Percentiles rank a stretch among this genome's conserved stretches.
Evolutionary conservation across 2,113 vertebrate genomes (phyloP).

Genomic region (Oceanodroma tethys): DNA sequence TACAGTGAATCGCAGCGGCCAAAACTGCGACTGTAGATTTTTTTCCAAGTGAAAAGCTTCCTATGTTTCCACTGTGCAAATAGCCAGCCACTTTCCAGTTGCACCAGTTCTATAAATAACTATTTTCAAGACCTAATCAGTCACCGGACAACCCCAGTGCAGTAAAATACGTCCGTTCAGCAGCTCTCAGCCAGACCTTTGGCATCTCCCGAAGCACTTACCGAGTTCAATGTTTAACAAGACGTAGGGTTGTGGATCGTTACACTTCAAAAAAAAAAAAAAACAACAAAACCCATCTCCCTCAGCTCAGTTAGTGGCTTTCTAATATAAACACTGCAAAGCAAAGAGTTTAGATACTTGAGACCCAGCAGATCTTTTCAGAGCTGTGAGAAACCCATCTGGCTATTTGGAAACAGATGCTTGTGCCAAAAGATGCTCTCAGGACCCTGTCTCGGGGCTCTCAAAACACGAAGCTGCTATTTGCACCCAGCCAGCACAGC

Average conservation of each 20-base stretch:
- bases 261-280: not conserved
- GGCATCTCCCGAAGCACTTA: rapidly evolving
- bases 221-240: not conserved
- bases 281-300: not conserved
- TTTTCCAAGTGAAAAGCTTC: not conserved
- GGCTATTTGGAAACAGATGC: not conserved
- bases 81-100: not conserved
- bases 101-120: not conserved
- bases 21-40: not conserved
- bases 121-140: not conserved
- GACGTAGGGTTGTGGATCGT: not conserved
- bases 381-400: not conserved
- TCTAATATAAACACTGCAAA: not conserved
- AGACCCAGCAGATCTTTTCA: not conserved
- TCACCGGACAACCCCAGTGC: not conserved
- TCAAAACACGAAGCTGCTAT: not conserved
- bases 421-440: not conserved
- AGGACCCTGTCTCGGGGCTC: not conserved
- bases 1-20: not conserved
- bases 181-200: not conserved
- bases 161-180: not conserved
- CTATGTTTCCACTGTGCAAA: not conserved
- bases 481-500: not conserved
- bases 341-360: not conserved
- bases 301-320: not conserved